Base-by-base conservation (phyloP, 2,113 vertebrate species). In the Todiramphus chloris region DNA sequence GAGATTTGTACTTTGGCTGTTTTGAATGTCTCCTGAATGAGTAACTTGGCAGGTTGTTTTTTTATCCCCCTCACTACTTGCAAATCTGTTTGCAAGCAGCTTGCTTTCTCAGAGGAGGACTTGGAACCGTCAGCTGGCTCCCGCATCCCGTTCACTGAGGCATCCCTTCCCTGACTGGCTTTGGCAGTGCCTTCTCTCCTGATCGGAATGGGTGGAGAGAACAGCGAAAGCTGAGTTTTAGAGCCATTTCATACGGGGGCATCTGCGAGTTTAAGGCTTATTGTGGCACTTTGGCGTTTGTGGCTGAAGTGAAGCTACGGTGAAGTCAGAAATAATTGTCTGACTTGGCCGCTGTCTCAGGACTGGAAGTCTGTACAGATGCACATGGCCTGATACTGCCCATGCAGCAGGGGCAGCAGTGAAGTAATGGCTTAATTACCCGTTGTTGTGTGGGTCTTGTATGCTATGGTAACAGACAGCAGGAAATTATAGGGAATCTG, bases 51-150 rank as follows among this genome's bases (percentile, higher is more conserved):
- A 96, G 67, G 51, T 37, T 23, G 33, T 84, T 85, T 86, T 68
- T 75, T 50, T 8, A 56, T 63, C 48, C 12, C 62, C 33, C 64
- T 73, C 41, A 3, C 83, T 81, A 69, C 82, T 96, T 94, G 94
- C 89, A 96, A 96, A 95, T 96, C 95, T 94, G 96, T 97, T 96
- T 97, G 96, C 96, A 96, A 97, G 94, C 96, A 95, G 94, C 92
- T 95, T 95, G 94, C 90, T 85, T 90, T 83, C 96, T 92, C 10
- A 33, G 68, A 92, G 88, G 87, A 96, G 90, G 93, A 83, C 94
- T 94, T 96, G 96, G 93, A 96, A 96, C 37, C 68, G 16, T 83
- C 55, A 8, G 13, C 85, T 96, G 96, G 93, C 95, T 95, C 94
- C 86, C 50, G 88, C 17, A 28, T 60, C 41, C 87, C 79, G 0